Evolutionary conservation across 1,140 invertebrate species (phyloP).

Genomic region (Eufriesea mexicana): DNA sequence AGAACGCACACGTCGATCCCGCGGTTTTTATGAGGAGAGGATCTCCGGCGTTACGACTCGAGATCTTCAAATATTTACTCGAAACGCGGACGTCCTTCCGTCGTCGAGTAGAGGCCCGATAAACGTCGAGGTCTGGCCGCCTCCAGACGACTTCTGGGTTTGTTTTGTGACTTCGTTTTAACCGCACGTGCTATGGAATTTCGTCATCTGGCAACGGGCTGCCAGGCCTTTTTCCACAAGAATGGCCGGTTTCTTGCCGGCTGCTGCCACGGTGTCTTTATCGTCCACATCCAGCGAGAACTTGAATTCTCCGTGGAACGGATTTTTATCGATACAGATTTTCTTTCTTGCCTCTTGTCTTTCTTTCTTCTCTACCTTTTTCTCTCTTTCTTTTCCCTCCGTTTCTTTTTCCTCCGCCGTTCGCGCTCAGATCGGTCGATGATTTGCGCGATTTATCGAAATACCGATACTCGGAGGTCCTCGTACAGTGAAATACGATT

Average conservation of each 20-base stretch:
- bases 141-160: slow-evolving; percentile 69
- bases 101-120: slow-evolving; percentile 71
- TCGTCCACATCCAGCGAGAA: slow-evolving; percentile 34
- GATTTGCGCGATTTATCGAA: not conserved
- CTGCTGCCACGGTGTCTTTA: slow-evolving; percentile 35
- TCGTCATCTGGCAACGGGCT: slow-evolving; percentile 78
- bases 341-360: not conserved
- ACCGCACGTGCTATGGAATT: slow-evolving; percentile 71
- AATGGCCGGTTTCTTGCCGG: slow-evolving; percentile 42
- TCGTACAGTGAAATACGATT: no score
- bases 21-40: slow-evolving; percentile 70
- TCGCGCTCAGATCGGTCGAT: not conserved
- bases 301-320: slow-evolving; percentile 2
- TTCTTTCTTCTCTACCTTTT: not conserved
- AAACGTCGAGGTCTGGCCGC: slow-evolving; percentile 66
- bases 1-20: slow-evolving; percentile 68
- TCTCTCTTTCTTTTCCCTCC: no score
- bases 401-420: no score
- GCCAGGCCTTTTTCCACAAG: slow-evolving; percentile 56
- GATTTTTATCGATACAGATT: not conserved
- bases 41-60: slow-evolving; percentile 67
- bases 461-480: no score
- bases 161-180: slow-evolving; percentile 69
- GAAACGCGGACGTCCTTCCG: slow-evolving; percentile 75
- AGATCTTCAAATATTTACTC: slow-evolving; percentile 76